Conservation (phyloP, 2,888 invertebrate genomes). For the Macrosoma leucophasiata region DNA sequence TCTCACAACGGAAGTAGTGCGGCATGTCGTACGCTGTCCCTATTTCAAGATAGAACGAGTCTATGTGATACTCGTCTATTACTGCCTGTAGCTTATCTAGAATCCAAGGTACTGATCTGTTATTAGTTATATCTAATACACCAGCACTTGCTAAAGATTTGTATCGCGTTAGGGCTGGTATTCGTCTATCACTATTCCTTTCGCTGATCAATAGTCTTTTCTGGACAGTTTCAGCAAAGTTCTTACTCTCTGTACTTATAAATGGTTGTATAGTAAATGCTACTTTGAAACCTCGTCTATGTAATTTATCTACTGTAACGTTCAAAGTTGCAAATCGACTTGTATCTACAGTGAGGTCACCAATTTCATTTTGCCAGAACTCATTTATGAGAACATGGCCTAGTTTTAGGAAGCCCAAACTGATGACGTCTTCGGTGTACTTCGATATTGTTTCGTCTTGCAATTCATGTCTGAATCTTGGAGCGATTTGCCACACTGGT, state of each 20-base stretch:
- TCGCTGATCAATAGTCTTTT: constrained; percentile 87
- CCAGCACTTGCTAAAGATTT: constrained; percentile 88
- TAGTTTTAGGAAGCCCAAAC: constrained; percentile 83
- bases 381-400: constrained; percentile 88
- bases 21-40: constrained; percentile 91
- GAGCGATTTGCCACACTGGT: constrained; percentile 91
- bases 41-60: constrained; percentile 89
- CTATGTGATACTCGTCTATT: constrained; percentile 84
- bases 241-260: constrained; percentile 88
- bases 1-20: constrained; percentile 87
- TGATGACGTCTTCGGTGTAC: constrained; percentile 90
- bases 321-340: constrained; percentile 85
- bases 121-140: constrained; percentile 91
- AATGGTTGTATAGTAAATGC: constrained; percentile 94
- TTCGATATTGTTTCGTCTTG: constrained; percentile 84
- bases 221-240: constrained; percentile 87
- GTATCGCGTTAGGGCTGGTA: constrained; percentile 89
- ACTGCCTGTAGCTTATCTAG: constrained; percentile 82
- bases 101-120: constrained; percentile 87
- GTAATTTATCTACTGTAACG: constrained; percentile 86
- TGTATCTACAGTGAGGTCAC: constrained; percentile 89
- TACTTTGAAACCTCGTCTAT: constrained; percentile 89
- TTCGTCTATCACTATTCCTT: constrained; percentile 83
- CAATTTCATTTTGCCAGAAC: constrained; percentile 89
- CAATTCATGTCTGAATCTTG: constrained; percentile 77